Evolutionary conservation across 2,113 vertebrate species (phyloP), one percentile per base, ranked within the genome.

Genomic region (Alethe diademata): DNA sequence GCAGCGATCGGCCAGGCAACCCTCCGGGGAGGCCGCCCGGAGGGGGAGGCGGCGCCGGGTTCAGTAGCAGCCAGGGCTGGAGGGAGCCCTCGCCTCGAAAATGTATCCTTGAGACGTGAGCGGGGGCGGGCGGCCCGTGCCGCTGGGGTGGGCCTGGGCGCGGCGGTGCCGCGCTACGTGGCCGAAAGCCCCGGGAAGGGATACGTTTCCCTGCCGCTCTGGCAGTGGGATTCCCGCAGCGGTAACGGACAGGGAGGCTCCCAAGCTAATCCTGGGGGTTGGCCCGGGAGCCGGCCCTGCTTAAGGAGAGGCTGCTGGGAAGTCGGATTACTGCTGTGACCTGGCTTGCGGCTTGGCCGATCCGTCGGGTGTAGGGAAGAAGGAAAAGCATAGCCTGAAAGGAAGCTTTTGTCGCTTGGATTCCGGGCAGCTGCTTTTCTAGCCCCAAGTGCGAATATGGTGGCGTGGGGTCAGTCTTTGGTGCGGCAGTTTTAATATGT

Each of bases 61-160:
- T 97, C 95, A 35, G 97, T 50, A 78, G 98, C 98, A 69, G 93
- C 83, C 80, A 98, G 69, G 97, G 94, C 91, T 98, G 98, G 97
- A 98, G 97, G 33, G 98, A 99, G 57, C 97, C 98, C 5, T 99
- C 98, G 19, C 97, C 95, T 54, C 98, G 99, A 23, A 99, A 99
- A 96, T 98, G 99, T 99, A 99, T 99, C 99, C 99, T 99, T 99
- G 80, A 80, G 76, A 38, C 58, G 62, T 75, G 86, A 51, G 38
- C 51, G 14, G 78, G 58, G 79, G 61, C 33, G 79, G 91, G 94
- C 72, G 14, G 35, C 35, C 42, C 16, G 17, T 13, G 42, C 48
- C 2, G 48, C 60, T 8, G 64, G 50, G 48, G 56, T 40, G 38
- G 79, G 73, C 33, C 36, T 31, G 75, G 53, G 42, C 24, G 71